Evolutionary conservation across 1,140 invertebrate species (phyloP).

Genomic region (Drosophila tropicalis): DNA sequence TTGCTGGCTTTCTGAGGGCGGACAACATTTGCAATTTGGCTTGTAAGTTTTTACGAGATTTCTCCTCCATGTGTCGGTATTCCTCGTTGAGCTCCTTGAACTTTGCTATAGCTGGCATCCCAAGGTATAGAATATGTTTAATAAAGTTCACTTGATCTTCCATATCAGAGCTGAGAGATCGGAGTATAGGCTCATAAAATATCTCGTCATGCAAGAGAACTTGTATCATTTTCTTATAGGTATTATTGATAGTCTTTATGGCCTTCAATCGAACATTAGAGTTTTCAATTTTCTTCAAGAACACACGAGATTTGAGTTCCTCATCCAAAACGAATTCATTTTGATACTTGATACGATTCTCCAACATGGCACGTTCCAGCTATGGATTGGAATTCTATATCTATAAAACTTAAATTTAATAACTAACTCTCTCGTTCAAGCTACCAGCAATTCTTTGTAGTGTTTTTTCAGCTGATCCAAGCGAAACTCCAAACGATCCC

Average conservation of each 20-base stretch:
- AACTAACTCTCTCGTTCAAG: background rate
- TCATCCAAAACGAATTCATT: conserved; percentile 74
- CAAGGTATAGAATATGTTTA: conserved; percentile 74
- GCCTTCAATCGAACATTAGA: conserved; percentile 77
- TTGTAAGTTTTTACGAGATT: conserved; percentile 64
- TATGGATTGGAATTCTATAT: background rate
- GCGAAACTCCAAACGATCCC: conserved; percentile 69
- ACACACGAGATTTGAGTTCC: conserved; percentile 62
- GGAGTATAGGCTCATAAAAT: conserved; percentile 78
- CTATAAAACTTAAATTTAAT: background rate
- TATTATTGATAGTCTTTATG: conserved; percentile 74
- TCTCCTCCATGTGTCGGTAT: conserved; percentile 57
- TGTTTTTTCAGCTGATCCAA: conserved; percentile 56
- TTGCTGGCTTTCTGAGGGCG: conserved; percentile 28
- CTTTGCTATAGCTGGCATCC: conserved; percentile 73
- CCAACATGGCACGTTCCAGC: conserved; percentile 55
- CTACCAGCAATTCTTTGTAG: conserved; percentile 57
- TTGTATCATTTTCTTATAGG: conserved; percentile 77
- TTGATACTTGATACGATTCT: conserved; percentile 79
- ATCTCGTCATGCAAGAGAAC: conserved; percentile 74
- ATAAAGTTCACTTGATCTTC: conserved; percentile 79
- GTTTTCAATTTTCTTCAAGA: conserved; percentile 74
- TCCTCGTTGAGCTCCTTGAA: conserved; percentile 68
- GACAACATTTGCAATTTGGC: conserved; percentile 62
- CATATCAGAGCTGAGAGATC: conserved; percentile 69